A percentile compares a stretch with the other conserved stretches of the same genome.
These are phyloP conservation scores for Picus viridis DNA, from an alignment of 2,797 vertebrate genomes.

Conservation along the genomic window DNA sequence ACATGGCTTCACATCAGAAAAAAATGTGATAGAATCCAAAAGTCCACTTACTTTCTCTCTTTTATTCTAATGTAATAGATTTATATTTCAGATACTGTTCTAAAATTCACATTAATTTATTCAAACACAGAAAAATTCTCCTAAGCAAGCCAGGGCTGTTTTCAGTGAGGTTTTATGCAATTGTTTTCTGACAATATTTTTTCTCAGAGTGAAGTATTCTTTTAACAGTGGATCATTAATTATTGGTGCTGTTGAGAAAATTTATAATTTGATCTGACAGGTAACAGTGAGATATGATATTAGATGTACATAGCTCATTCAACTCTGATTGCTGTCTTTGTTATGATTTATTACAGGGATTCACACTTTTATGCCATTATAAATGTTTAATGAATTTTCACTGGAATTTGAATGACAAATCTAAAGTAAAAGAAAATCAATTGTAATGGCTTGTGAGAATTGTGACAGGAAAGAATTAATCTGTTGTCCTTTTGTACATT, in stretches of 20 bases:
- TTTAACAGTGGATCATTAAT: neutral
- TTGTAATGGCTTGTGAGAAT: slow-evolving; percentile 64
- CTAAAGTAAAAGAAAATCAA: slow-evolving; percentile 36
- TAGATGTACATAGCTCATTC: slow-evolving; percentile 21
- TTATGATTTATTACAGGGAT: slow-evolving; percentile 50
- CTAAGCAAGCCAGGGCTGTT: neutral
- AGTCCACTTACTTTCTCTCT: neutral
- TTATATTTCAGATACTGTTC: neutral
- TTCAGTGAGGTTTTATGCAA: neutral
- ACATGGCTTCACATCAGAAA: neutral
- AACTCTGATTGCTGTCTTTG: slow-evolving; percentile 40
- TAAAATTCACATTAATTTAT: neutral
- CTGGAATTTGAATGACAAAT: slow-evolving; percentile 72
- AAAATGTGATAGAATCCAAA: neutral
- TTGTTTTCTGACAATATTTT: neutral
- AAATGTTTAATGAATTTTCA: slow-evolving; percentile 25
- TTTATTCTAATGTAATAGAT: neutral
- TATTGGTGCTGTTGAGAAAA: neutral
- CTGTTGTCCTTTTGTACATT: slow-evolving; percentile 31
- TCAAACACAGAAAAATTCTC: neutral
- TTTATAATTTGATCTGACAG: slow-evolving; percentile 12
- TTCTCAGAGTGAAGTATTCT: neutral
- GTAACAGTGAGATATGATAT: neutral
- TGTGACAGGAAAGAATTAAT: slow-evolving; percentile 47
- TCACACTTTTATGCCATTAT: slow-evolving; percentile 48